A percentile compares a stretch with the other conserved stretches of the same genome.
Evolutionary conservation across 2,888 invertebrate species (phyloP).

Genomic region (Idaea aversata): DNA sequence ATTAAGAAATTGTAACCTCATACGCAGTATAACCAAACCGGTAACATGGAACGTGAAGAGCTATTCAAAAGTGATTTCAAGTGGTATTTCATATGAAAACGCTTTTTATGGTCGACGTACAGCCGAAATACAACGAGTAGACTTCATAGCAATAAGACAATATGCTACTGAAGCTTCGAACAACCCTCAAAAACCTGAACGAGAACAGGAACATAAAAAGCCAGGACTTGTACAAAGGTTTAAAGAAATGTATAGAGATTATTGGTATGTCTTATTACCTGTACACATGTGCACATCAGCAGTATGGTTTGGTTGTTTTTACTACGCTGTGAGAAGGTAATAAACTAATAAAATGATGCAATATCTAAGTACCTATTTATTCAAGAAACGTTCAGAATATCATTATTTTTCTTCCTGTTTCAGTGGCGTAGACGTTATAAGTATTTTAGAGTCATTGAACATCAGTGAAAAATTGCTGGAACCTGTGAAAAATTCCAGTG

Average conservation of each 20-base stretch:
- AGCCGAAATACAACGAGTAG: slow-evolving; percentile 34
- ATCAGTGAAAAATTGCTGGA: slow-evolving; percentile 89
- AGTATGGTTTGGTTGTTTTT: slow-evolving; percentile 94
- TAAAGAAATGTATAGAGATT: slow-evolving; percentile 95
- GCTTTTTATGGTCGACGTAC: slow-evolving; percentile 31
- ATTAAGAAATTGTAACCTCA: slow-evolving; percentile 48
- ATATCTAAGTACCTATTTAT: slow-evolving; percentile 4
- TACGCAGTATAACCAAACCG: slow-evolving; percentile 57
- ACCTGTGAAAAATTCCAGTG: slow-evolving; percentile 87
- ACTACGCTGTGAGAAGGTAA: slow-evolving; percentile 92
- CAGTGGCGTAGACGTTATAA: slow-evolving; percentile 95
- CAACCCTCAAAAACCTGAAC: slow-evolving; percentile 30
- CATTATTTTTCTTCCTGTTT: slow-evolving; percentile 43
- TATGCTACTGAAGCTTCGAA: slow-evolving; percentile 39
- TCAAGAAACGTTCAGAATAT: neutral
- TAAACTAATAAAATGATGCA: slow-evolving; percentile 7
- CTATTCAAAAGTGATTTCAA: slow-evolving; percentile 49
- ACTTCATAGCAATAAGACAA: slow-evolving; percentile 34
- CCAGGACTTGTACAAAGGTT: slow-evolving; percentile 88
- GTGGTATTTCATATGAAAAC: slow-evolving; percentile 49
- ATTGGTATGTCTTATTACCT: slow-evolving; percentile 97
- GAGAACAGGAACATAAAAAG: slow-evolving; percentile 59
- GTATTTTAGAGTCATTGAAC: slow-evolving; percentile 87
- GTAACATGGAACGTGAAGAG: slow-evolving; percentile 51
- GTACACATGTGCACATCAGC: slow-evolving; percentile 94